phyloP scores from a whole-genome alignment of 2,113 vertebrate genomes.

The Campylorhamphus procurvoides region DNA sequence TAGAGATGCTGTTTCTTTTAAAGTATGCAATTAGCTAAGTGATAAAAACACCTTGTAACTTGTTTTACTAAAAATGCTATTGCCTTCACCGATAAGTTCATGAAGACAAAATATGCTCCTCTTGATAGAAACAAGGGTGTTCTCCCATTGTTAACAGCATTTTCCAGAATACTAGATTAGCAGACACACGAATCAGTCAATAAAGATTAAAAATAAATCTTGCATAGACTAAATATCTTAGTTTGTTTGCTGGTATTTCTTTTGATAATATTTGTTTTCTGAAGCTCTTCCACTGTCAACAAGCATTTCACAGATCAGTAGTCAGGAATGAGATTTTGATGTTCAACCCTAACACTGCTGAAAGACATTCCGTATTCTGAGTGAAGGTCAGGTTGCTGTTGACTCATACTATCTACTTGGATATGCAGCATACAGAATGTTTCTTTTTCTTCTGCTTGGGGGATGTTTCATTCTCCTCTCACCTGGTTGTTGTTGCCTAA shows the following conservation, averaged over 20 bases:
- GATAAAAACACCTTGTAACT: neutral
- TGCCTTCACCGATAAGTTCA: neutral
- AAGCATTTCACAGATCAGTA: slow-evolving; percentile 61
- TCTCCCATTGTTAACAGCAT: neutral
- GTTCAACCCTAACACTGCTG: neutral
- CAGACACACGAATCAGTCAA: neutral
- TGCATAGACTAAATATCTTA: neutral
- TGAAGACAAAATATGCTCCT: neutral
- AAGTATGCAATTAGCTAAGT: neutral
- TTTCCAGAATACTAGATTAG: neutral
- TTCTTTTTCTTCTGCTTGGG: neutral
- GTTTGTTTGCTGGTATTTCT: slow-evolving; percentile 46
- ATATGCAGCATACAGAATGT: neutral
- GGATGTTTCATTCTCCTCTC: neutral
- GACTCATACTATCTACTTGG: neutral
- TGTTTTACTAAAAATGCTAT: neutral
- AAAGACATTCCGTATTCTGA: neutral
- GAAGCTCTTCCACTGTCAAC: neutral
- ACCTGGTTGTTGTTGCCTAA: neutral
- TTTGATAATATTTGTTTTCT: slow-evolving; percentile 36
- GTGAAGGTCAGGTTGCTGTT: slow-evolving; percentile 53
- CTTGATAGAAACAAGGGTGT: neutral
- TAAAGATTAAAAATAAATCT: neutral
- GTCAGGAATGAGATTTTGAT: slow-evolving; percentile 54
- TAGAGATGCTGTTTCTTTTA: neutral